Evolutionary conservation across 2,113 vertebrate species (phyloP), one percentile per base, ranked within the genome.

Genomic region (Carassius carassius): DNA sequence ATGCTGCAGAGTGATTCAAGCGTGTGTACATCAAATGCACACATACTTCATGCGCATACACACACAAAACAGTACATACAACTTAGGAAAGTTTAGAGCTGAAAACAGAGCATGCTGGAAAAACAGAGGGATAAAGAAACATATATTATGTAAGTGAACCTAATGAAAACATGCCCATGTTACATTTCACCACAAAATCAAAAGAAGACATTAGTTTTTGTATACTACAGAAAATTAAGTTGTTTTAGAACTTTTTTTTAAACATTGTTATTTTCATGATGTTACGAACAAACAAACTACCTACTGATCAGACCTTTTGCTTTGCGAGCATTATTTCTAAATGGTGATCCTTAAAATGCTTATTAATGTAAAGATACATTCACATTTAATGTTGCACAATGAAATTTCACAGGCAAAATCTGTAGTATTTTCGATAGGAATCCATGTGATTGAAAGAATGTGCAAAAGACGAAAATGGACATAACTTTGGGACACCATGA

Each of bases 1-100:
- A 82, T 25, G 41, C 47, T 81, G 25, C 1, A 2, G 25, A 72
- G 67, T 41, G 80, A 82, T 41, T 72, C 80, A 72, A 72, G 16
- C 6, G 37, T 23, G 49, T 82, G 67, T 32, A 17, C 79, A 69
- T 69, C 25, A 21, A 69, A 35, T 13, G 10, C 44, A 69, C 79
- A 81, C 63, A 13, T 32, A 69, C 44, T 47, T 67, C 17, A 49
- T 51, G 23, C 49, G 16, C 80, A 82, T 41, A n/a, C 67, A 70
- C 62, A 35, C 32, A 41, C 47, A 56, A n/a, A 41, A 41, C 25
- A 67, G 47, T 21, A 37, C 21, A 67, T 17, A 21, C 1, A 70
- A 25, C n/a, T 23, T 25, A 0, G 0, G 16, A 19, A 19, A 37
- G 65, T 69, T 35, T 19, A 35, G 65, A 69, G 35, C 17, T 37